These are phyloP conservation scores for Apis florea DNA, from an alignment of 1,140 invertebrate species.

Conservation along the genomic window DNA sequence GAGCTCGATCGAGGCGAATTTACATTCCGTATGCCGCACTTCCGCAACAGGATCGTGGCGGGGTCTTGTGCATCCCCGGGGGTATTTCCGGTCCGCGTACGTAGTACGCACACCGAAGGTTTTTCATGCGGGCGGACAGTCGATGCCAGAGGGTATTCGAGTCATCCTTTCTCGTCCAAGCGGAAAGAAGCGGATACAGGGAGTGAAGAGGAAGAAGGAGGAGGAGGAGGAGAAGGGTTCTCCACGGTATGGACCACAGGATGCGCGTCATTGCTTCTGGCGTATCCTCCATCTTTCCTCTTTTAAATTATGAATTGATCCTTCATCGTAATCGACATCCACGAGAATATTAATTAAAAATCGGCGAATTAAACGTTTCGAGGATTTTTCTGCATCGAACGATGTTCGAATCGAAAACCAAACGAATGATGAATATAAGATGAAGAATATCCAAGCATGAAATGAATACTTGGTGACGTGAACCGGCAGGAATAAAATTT, in stretches of 20 bases:
- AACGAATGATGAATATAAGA: neutral
- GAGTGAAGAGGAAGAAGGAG: neutral
- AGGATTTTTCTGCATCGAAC: neutral
- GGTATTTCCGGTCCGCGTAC: constrained; percentile 55
- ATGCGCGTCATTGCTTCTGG: constrained; percentile 36
- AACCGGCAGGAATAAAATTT: neutral
- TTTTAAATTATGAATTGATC: constrained; percentile 38
- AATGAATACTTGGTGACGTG: neutral
- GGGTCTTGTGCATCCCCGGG: constrained; percentile 9
- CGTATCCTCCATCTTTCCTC: constrained; percentile 18
- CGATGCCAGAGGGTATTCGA: constrained; percentile 46
- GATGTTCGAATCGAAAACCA: neutral
- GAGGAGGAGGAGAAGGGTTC: too few relatives aligned
- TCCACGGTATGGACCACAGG: constrained; percentile 12
- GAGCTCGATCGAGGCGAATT: constrained; percentile 13
- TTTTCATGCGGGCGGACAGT: constrained; percentile 55
- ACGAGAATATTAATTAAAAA: constrained; percentile 18
- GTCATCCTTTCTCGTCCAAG: constrained; percentile 45
- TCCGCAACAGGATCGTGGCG: constrained; percentile 44
- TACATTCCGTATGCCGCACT: constrained; percentile 55
- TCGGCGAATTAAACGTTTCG: neutral
- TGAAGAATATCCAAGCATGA: neutral
- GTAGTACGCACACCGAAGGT: constrained; percentile 43
- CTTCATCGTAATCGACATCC: constrained; percentile 14
- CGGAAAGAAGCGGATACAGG: constrained; percentile 42